Base-by-base conservation (phyloP, 2,888 invertebrate species). In the Macrosiphum euphorbiae region DNA sequence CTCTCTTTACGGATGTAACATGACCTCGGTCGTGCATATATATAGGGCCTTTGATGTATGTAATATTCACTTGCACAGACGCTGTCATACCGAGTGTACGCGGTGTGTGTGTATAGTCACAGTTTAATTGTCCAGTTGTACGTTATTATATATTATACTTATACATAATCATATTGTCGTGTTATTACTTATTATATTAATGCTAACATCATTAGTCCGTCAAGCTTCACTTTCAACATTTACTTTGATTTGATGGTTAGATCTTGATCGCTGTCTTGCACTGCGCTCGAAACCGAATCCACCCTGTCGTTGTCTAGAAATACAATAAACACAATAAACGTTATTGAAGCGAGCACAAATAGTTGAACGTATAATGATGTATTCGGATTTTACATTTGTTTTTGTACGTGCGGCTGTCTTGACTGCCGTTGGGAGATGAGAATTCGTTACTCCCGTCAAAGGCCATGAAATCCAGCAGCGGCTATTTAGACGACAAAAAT, bases 231-330 rank as follows among this genome's bases (percentile, higher is more conserved):
- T n/a, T n/a, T n/a, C n/a, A n/a, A n/a, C n/a, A 78, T 91, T 94
- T 86, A 94, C 94, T 94, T 94, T 91, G 92, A 94, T 67, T 94
- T 94, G 4, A 86, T 24, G 16, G 94, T 89, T 20, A 94, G 85
- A 50, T 94, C 93, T 86, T 94, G 93, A 52, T 94, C 93, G 50
- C 93, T 91, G 86, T 94, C 94, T 41, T 90, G 89, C 58, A 94
- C 89, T 3, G 91, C 90, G 55, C 91, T 88, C 26, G 94, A 90
- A 24, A 94, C 88, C 35, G 91, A 90, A 85, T 93, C 94, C 10
- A 94, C n/a, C 20, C 94, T 94, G 84, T 94, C 94, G 67, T 94
- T 91, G 84, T 94, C 94, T 92, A 58, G 61, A 91, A 90, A 61
- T 85, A 93, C 58, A 84, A 58, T 85, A 16, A 50, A 58, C 16